Percentiles rank a stretch among this genome's conserved stretches.
Conservation (phyloP, 2,113 vertebrate species). For the Paraplagusia blochii region DNA sequence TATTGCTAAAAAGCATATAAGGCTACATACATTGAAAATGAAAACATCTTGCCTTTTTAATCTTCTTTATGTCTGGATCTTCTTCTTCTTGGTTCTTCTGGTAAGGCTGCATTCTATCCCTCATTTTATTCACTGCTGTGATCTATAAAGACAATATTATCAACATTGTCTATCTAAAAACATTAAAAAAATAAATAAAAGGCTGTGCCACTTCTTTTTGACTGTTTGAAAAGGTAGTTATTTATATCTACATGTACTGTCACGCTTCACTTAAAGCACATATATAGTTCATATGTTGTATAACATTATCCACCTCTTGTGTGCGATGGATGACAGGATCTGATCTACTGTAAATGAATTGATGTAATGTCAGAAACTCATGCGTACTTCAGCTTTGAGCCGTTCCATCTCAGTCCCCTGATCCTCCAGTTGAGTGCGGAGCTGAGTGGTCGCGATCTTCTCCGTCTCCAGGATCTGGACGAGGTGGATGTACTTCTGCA, state of each 20-base stretch:
- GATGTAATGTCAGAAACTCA: conserved; percentile 19
- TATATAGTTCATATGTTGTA: too few relatives aligned
- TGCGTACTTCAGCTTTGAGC: conserved; percentile 90
- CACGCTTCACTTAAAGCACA: too few relatives aligned
- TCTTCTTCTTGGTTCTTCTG: conserved; percentile 89
- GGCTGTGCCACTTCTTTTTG: too few relatives aligned
- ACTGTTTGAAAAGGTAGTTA: too few relatives aligned
- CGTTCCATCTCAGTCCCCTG: conserved; percentile 95
- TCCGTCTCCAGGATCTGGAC: conserved; percentile 96
- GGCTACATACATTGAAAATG: too few relatives aligned
- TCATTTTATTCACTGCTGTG: conserved; percentile 86
- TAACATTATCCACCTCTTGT: too few relatives aligned
- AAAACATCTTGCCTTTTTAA: conserved; percentile 85
- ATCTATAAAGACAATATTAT: conserved; percentile 74
- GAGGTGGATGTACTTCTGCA: conserved; percentile 98
- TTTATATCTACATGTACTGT: too few relatives aligned
- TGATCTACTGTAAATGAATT: not conserved
- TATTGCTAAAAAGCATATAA: too few relatives aligned
- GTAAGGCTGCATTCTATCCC: conserved; percentile 85
- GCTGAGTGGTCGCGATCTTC: conserved; percentile 93
- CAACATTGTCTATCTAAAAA: conserved; percentile 21
- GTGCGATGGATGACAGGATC: too few relatives aligned
- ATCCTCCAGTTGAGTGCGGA: conserved; percentile 94
- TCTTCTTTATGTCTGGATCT: conserved; percentile 96
- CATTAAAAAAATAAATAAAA: too few relatives aligned